A percentile compares a stretch with the other conserved stretches of the same genome.
Conservation (phyloP, 2,888 invertebrate genomes). For the Philopedon plagiatum region DNA sequence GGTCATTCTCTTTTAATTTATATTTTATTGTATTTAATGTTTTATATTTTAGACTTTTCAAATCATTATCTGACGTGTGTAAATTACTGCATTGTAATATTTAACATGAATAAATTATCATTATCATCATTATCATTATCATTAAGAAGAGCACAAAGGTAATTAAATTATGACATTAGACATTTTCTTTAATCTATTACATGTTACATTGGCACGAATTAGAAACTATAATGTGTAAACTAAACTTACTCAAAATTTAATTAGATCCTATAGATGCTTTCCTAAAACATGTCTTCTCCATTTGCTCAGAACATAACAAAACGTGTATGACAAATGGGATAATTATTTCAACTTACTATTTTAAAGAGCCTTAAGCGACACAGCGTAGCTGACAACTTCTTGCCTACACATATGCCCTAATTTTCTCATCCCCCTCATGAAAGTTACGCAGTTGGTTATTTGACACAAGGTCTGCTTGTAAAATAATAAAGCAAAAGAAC, state of each 20-base stretch:
- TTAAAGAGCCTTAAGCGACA: background rate
- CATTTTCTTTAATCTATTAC: too few relatives aligned
- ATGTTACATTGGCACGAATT: too few relatives aligned
- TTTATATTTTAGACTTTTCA: too few relatives aligned
- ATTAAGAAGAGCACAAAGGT: too few relatives aligned
- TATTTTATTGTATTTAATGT: too few relatives aligned
- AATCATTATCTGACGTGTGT: too few relatives aligned
- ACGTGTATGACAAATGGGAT: background rate
- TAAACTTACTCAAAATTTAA: background rate
- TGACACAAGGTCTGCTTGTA: background rate
- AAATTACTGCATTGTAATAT: too few relatives aligned
- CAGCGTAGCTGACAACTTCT: background rate
- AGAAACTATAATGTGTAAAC: too few relatives aligned
- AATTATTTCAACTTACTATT: slow-evolving; percentile 12
- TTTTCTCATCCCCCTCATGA: background rate
- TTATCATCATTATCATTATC: too few relatives aligned
- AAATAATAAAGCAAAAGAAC: background rate
- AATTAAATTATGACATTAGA: too few relatives aligned
- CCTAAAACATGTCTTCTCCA: background rate
- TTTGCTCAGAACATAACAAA: background rate
- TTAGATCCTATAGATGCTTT: background rate
- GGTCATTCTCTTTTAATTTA: too few relatives aligned
- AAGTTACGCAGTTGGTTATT: background rate
- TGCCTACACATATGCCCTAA: slow-evolving; percentile 4
- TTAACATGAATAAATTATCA: too few relatives aligned